phyloP scores from a whole-genome alignment of 2,797 vertebrate species.

The Anolis apletophallus region DNA sequence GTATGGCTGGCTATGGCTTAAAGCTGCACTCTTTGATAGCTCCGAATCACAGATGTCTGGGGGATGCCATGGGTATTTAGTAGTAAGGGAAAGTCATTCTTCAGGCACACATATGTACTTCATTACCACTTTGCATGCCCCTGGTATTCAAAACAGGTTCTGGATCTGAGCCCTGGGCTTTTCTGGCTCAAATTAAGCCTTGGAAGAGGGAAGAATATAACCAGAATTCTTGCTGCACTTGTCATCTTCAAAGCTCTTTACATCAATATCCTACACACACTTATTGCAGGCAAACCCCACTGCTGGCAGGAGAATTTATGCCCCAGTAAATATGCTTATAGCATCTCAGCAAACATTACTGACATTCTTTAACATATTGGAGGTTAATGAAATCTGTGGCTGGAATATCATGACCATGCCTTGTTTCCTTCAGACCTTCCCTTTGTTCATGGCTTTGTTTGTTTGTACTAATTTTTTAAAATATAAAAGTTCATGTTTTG shows the following conservation, averaged over 20 bases:
- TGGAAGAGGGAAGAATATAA: conserved; percentile 25
- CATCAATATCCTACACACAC: conserved; percentile 3
- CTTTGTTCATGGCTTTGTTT: background rate
- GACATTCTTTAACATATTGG: conserved; percentile 4
- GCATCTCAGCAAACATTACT: conserved; percentile 1
- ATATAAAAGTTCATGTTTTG: background rate
- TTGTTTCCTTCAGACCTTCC: background rate
- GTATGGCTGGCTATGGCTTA: background rate
- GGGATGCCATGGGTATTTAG: conserved; percentile 22
- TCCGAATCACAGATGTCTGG: conserved; percentile 27
- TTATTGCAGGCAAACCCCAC: conserved; percentile 7
- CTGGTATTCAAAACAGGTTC: conserved; percentile 38
- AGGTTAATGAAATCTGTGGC: conserved; percentile 6
- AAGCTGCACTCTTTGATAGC: conserved; percentile 16
- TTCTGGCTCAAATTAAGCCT: conserved; percentile 37
- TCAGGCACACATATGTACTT: conserved; percentile 30
- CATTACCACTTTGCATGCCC: conserved; percentile 33
- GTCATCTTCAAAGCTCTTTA: conserved; percentile 39
- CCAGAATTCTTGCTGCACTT: conserved; percentile 34
- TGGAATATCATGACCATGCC: background rate
- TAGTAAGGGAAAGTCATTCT: conserved; percentile 25
- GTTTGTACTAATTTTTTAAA: background rate
- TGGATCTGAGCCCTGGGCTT: conserved; percentile 27
- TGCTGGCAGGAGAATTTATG: background rate
- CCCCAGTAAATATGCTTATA: conserved; percentile 2